phyloP scores from a whole-genome alignment of 2,888 invertebrate species.

The Apotomis capreana region DNA sequence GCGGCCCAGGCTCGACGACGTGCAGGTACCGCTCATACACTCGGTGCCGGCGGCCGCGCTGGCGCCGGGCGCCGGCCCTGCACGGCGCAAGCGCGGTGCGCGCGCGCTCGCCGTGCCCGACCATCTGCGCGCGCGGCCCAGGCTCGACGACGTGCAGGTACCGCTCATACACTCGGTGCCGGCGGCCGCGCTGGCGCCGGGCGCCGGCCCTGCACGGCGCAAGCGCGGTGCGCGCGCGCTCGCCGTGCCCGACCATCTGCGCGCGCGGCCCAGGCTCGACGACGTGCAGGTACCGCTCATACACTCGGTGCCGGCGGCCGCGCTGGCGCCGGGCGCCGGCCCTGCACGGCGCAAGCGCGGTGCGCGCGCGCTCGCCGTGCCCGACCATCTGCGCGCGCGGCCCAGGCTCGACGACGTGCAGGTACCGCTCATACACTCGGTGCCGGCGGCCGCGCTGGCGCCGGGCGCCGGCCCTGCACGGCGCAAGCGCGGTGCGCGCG shows the following conservation, averaged over 20 bases:
- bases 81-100: too few relatives aligned
- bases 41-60: too few relatives aligned
- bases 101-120: too few relatives aligned
- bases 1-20: background rate
- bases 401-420: background rate
- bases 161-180: too few relatives aligned
- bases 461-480: too few relatives aligned
- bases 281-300: background rate
- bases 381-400: constrained; percentile 50
- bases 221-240: constrained; percentile 56
- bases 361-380: constrained; percentile 57
- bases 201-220: constrained; percentile 51
- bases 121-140: too few relatives aligned
- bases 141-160: too few relatives aligned
- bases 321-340: constrained; percentile 52
- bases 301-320: constrained; percentile 57
- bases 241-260: constrained; percentile 60
- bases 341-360: constrained; percentile 56
- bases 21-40: constrained; percentile 38
- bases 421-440: constrained; percentile 49
- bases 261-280: background rate
- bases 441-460: too few relatives aligned
- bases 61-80: too few relatives aligned
- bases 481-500: too few relatives aligned
- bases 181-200: constrained; percentile 53